These are phyloP conservation scores for Tachysurus fulvidraco DNA, from an alignment of 2,113 vertebrate species.

Conservation along the genomic window DNA sequence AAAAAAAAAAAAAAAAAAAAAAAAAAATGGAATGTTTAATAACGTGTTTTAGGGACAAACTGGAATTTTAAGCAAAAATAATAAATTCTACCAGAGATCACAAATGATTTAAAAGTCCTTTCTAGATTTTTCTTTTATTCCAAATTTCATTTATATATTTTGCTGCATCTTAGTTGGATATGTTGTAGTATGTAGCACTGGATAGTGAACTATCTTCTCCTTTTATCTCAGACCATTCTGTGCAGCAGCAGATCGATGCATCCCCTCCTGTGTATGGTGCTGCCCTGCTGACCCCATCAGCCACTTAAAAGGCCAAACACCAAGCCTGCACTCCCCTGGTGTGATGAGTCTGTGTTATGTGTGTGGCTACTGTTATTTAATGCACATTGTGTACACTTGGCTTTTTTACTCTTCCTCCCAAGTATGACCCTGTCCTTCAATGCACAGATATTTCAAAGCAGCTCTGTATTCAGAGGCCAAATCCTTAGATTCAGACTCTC, in stretches of 20 bases:
- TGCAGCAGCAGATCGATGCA: background rate
- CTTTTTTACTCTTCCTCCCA: background rate
- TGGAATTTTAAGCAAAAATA: background rate
- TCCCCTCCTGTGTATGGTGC: conserved; percentile 16
- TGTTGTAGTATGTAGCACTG: background rate
- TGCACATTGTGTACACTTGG: background rate
- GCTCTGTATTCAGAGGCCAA: background rate
- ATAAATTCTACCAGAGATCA: background rate
- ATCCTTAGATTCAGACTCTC: background rate
- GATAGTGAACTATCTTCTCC: background rate
- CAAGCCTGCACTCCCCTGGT: conserved; percentile 7
- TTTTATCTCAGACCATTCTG: background rate
- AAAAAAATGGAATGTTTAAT: background rate
- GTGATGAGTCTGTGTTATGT: conserved; percentile 1
- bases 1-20: background rate
- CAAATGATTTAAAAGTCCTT: background rate
- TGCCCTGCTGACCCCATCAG: conserved; percentile 26
- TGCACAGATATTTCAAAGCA: background rate
- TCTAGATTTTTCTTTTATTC: background rate
- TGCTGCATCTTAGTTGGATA: background rate
- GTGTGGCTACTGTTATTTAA: conserved; percentile 4
- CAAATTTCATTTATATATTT: background rate
- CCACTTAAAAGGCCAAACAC: conserved; percentile 39
- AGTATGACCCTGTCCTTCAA: conserved; percentile 24
- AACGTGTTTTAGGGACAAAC: too few species aligned